Evolutionary conservation across 2,888 invertebrate species (phyloP).

Genomic region (Drosophila eohydei): DNA sequence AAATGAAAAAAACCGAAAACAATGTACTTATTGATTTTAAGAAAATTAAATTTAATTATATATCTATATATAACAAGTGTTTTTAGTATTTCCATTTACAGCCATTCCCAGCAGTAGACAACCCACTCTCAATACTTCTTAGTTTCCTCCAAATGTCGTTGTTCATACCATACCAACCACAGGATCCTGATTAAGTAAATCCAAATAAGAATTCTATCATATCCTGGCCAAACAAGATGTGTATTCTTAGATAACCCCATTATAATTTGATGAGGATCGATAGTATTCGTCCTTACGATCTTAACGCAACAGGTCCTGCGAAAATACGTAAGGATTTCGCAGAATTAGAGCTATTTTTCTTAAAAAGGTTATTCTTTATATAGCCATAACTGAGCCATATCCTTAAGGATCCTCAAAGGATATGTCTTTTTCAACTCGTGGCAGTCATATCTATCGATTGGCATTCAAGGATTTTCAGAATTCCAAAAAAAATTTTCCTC

Average conservation of each 20-base stretch:
- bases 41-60: constrained; percentile 56
- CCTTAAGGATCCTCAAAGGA: not conserved
- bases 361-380: not conserved
- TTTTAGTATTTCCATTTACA: not conserved
- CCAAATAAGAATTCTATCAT: no score
- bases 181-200: not conserved
- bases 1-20: constrained; percentile 10
- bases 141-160: no score
- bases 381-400: not conserved
- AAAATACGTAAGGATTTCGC: not conserved
- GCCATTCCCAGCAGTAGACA: not conserved
- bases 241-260: not conserved
- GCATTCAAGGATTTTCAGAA: not conserved
- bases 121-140: not conserved
- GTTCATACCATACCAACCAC: no score
- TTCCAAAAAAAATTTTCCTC: not conserved
- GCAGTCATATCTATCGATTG: not conserved
- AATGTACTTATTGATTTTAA: constrained; percentile 60
- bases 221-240: no score
- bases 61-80: not conserved
- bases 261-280: not conserved
- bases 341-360: not conserved
- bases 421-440: not conserved
- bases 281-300: not conserved
- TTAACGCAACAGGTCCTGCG: not conserved